Evolutionary conservation across 2,113 vertebrate species (phyloP).

Genomic region (Nibea albiflora): DNA sequence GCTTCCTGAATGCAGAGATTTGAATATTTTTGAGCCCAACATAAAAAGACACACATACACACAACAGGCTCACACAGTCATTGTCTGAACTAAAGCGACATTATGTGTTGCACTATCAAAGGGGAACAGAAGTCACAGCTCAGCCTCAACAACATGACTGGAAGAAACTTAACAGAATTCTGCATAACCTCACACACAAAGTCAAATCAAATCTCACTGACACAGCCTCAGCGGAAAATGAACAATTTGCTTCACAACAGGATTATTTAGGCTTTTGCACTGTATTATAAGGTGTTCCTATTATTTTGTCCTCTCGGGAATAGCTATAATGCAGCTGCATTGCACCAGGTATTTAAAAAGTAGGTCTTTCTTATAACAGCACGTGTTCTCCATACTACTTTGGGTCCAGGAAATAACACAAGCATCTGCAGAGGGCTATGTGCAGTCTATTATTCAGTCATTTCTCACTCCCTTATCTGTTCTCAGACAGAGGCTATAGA

Average conservation of each 20-base stretch:
- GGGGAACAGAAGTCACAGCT: neutral
- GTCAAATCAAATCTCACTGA: neutral
- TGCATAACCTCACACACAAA: neutral
- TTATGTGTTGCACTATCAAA: neutral
- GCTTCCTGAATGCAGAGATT: neutral
- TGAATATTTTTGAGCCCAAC: neutral
- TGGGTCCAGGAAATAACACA: neutral
- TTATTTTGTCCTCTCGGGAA: neutral
- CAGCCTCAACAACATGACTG: neutral
- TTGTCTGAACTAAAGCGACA: neutral
- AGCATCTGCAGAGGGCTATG: neutral
- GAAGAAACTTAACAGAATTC: neutral
- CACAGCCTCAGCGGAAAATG: neutral
- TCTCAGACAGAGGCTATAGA: conserved; percentile 1
- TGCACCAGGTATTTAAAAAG: neutral
- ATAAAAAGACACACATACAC: neutral
- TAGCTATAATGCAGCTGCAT: conserved; percentile 16
- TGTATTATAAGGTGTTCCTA: conserved; percentile 6
- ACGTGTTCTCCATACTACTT: neutral
- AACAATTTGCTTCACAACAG: neutral
- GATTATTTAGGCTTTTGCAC: neutral
- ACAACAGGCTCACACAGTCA: neutral
- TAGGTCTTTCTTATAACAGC: neutral
- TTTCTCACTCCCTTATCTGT: neutral
- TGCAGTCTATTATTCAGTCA: neutral